These are phyloP conservation scores for Saccostrea cuccullata DNA, from an alignment of 1,140 invertebrate species.

Conservation along the genomic window DNA sequence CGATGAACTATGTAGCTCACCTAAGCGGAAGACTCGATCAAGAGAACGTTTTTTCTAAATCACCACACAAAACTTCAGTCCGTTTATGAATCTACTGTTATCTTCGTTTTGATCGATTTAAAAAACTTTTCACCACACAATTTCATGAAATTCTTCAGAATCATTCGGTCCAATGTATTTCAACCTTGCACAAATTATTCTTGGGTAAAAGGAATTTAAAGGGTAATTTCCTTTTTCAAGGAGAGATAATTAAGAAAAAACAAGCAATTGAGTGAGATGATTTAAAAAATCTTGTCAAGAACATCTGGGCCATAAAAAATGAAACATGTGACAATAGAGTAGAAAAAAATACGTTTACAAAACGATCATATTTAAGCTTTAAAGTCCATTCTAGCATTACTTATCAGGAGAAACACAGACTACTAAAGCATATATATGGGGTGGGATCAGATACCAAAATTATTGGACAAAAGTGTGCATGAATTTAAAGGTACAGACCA, in stretches of 20 bases:
- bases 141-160: background rate
- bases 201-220: background rate
- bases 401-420: too few species aligned
- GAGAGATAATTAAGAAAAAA: background rate
- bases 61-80: background rate
- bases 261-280: background rate
- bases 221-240: background rate
- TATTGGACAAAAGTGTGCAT: too few species aligned
- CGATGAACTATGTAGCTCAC: background rate
- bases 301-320: background rate
- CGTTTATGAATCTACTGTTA: background rate
- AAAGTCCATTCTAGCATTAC: too few species aligned
- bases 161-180: background rate
- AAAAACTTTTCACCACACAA: too few species aligned
- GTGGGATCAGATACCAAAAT: too few species aligned
- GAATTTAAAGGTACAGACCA: too few species aligned
- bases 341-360: too few species aligned
- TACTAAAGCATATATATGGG: too few species aligned
- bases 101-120: too few species aligned
- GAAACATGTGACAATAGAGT: background rate
- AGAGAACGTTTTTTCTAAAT: background rate
- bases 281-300: background rate
- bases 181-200: background rate
- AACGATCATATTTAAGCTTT: too few species aligned
- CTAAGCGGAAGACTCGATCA: background rate